phyloP scores from a whole-genome alignment of 2,797 vertebrate species.

The Distichodus sexfasciatus region DNA sequence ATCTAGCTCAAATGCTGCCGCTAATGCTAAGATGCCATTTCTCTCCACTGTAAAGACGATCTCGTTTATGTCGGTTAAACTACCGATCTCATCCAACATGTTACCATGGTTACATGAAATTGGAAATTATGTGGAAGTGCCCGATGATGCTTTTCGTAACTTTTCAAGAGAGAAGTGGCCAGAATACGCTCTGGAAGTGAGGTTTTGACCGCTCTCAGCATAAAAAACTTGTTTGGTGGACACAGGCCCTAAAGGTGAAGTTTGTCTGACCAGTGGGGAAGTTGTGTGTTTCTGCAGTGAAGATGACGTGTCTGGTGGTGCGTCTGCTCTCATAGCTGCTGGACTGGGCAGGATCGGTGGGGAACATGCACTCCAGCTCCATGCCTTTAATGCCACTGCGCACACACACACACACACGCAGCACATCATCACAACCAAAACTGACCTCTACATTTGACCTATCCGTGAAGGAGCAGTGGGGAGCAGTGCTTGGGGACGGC shows the following conservation, averaged over 20 bases:
- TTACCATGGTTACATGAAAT: too few relatives aligned
- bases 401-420: constrained; percentile 22
- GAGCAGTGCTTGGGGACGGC: too few relatives aligned
- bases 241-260: neutral
- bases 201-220: too few relatives aligned
- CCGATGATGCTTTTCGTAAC: too few relatives aligned
- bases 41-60: too few relatives aligned
- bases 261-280: constrained; percentile 84
- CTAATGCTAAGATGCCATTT: too few relatives aligned
- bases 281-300: constrained; percentile 95
- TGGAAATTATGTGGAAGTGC: too few relatives aligned
- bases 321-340: constrained; percentile 70
- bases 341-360: constrained; percentile 73
- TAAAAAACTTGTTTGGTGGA: neutral
- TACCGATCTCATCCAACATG: too few relatives aligned
- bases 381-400: constrained; percentile 82
- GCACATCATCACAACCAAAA: neutral
- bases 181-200: too few relatives aligned
- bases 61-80: too few relatives aligned
- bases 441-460: neutral
- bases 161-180: too few relatives aligned
- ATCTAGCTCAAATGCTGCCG: too few relatives aligned
- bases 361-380: constrained; percentile 75
- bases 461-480: neutral
- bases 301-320: constrained; percentile 83